Conservation (phyloP, 2,888 invertebrate genomes). For the Pterostichus niger region DNA sequence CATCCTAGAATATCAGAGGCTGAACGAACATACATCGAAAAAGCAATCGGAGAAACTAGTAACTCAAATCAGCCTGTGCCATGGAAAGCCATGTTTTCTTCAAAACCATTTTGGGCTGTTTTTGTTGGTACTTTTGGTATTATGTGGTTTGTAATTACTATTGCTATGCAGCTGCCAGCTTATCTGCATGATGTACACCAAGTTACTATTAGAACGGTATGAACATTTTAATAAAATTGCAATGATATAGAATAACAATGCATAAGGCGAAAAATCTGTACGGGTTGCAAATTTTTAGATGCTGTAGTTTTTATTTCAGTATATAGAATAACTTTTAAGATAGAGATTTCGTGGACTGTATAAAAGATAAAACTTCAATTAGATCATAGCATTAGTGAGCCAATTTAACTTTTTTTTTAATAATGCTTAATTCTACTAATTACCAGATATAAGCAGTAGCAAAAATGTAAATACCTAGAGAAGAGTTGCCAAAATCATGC, state of each 20-base stretch:
- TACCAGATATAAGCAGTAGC: no score
- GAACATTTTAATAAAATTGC: slow-evolving; percentile 16
- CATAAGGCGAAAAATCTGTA: no score
- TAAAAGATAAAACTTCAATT: background rate
- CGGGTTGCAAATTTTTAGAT: background rate
- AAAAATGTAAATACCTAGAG: no score
- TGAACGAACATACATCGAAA: slow-evolving; percentile 70
- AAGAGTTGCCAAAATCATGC: no score
- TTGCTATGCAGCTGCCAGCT: slow-evolving; percentile 69
- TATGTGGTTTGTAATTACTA: slow-evolving; percentile 69
- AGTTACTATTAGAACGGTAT: slow-evolving; percentile 69
- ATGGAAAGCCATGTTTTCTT: slow-evolving; percentile 69
- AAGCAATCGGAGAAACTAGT: slow-evolving; percentile 60
- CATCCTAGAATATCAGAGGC: slow-evolving; percentile 72
- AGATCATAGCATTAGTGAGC: background rate
- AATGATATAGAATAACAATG: background rate
- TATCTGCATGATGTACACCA: slow-evolving; percentile 69
- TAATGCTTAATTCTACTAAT: no score
- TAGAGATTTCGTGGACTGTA: background rate
- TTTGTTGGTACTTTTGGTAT: slow-evolving; percentile 68
- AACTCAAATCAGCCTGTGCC: slow-evolving; percentile 67
- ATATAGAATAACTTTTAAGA: background rate
- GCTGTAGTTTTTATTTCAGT: background rate
- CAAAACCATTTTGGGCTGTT: slow-evolving; percentile 69
- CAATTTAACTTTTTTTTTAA: background rate